A percentile compares a stretch with the other conserved stretches of the same genome.
These are phyloP conservation scores for Hydrozoanthus gracilis DNA, from an alignment of 92 coral and sea anemone species.

Conservation along the genomic window DNA sequence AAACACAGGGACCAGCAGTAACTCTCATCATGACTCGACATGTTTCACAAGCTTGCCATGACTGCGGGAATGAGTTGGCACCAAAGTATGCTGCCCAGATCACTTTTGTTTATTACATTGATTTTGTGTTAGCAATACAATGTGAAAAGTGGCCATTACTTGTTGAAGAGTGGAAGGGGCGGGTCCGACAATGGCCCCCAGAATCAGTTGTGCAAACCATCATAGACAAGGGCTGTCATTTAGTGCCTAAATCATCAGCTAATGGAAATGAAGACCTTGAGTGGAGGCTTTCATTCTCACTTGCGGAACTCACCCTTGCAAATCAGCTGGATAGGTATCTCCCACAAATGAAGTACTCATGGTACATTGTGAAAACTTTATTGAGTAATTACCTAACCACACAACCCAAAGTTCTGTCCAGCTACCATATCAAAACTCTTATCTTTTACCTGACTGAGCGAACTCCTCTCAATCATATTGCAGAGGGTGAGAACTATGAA, in stretches of 20 bases:
- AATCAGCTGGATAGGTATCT: not conserved
- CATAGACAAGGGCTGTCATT: constrained; percentile 21
- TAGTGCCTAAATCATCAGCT: constrained; percentile 56
- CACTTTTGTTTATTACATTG: not conserved
- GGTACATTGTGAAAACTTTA: constrained; percentile 43
- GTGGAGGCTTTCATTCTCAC: constrained; percentile 67
- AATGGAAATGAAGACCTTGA: constrained; percentile 50
- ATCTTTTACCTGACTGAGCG: constrained; percentile 59
- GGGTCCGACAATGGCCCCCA: constrained; percentile 54
- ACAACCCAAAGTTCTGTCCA: constrained; percentile 34
- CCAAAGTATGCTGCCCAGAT: constrained; percentile 5
- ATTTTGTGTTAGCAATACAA: constrained; percentile 57
- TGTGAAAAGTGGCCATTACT: constrained; percentile 51
- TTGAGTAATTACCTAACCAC: constrained; percentile 32
- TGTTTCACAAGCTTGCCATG: constrained; percentile 17
- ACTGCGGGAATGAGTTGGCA: constrained; percentile 18
- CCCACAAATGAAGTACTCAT: constrained; percentile 4
- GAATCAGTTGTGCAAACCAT: constrained; percentile 17
- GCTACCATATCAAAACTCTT: constrained; percentile 62
- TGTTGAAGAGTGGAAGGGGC: constrained; percentile 36
- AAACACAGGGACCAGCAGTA: constrained; percentile 4
- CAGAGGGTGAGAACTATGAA: constrained; percentile 6
- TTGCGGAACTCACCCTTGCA: constrained; percentile 51
- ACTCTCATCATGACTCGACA: constrained; percentile 7
- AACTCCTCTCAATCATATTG: constrained; percentile 41